Base-by-base conservation (phyloP, 2,113 vertebrate genomes). In the Poicephalus meyeri region DNA sequence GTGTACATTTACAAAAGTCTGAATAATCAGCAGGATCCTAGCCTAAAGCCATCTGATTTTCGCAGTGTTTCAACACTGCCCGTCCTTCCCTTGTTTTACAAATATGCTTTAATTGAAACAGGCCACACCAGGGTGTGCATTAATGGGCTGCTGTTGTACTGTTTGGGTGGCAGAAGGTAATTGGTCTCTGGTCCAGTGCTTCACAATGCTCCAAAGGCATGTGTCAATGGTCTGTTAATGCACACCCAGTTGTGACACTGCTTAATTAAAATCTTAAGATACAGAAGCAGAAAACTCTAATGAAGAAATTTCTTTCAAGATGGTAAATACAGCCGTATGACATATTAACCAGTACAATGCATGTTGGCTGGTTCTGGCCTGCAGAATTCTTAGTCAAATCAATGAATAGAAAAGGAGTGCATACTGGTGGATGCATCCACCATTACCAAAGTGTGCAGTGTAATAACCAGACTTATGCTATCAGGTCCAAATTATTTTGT, bases 261-360 rank as follows among this genome's bases (percentile, higher is more conserved):
- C 92, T 96, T 96, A 96, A 97, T 95, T 96, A 93, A 97, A 96
- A 95, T 95, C 88, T 90, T 60, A 86, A 41, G 72, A 53, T 93
- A 96, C 88, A 83, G 86, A 96, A 78, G 80, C 80, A 83, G 76
- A 90, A 86, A 90, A 52, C 23, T 31, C 86, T 96, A 95, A 91
- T 73, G 68, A 86, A 83, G 65, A 94, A 94, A 69, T 91, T 90
- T 84, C 82, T 96, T 88, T 94, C 68, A 81, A 60, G 80, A 80
- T 60, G 47, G 44, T 80, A 93, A 93, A 74, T 74, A 41, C 47
- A 25, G 11, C 0, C 4, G 26, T 90, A 80, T 83, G 86, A 83
- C 90, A 86, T 23, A 68, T 68, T 78, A 90, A 53, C n/a, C 46
- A 50, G 31, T 26, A 16, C 29, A 81, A 79, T 58, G 28, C 64